Evolutionary conservation across 2,113 vertebrate genomes (phyloP).

Genomic region (Cyprinodon tularosa): DNA sequence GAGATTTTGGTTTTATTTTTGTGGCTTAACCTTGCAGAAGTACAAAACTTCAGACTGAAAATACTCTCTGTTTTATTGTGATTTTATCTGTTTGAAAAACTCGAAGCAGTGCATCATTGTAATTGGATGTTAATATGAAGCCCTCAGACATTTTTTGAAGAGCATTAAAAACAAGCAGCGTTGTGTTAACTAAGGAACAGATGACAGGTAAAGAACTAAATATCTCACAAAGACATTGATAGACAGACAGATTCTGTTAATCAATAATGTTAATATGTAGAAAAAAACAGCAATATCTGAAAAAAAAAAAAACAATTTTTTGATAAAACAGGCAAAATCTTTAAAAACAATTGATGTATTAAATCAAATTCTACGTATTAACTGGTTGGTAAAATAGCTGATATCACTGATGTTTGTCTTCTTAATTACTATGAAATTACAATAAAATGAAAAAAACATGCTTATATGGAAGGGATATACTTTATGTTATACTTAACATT

Average conservation of each 20-base stretch:
- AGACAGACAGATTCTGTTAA: too few species aligned
- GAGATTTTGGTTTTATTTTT: constrained; percentile 35
- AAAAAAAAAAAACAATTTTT: background rate
- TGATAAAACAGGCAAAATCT: background rate
- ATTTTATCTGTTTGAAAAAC: background rate
- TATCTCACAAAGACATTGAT: too few species aligned
- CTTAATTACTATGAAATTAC: background rate
- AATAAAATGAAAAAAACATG: background rate
- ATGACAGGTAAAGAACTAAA: too few species aligned
- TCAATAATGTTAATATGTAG: too few species aligned
- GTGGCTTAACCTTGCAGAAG: constrained; percentile 40
- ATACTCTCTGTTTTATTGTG: background rate
- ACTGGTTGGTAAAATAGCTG: background rate
- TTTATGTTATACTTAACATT: background rate
- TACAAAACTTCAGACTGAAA: too few species aligned
- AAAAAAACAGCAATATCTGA: too few species aligned
- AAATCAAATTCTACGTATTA: background rate
- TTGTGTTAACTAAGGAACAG: too few species aligned
- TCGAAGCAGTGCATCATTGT: background rate
- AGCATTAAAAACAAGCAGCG: background rate
- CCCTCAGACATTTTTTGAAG: background rate
- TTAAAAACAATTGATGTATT: background rate
- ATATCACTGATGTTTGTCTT: background rate
- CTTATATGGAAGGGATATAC: background rate
- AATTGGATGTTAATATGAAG: background rate